A percentile compares a stretch with the other conserved stretches of the same genome.
These are phyloP conservation scores for Lasius fuliginosus DNA, from an alignment of 2,888 invertebrate genomes.

Conservation along the genomic window DNA sequence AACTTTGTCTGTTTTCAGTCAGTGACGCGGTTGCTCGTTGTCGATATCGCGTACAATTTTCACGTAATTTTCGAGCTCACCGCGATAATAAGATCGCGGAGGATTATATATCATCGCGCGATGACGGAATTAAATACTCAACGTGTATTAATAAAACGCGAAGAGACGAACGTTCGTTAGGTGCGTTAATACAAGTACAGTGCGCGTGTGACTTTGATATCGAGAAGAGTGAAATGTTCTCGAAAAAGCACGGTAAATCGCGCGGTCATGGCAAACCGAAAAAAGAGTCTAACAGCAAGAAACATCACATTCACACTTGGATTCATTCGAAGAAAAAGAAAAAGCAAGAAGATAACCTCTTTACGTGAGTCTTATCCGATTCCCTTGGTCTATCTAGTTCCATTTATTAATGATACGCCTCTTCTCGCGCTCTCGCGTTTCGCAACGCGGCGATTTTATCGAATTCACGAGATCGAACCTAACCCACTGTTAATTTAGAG, in stretches of 20 bases:
- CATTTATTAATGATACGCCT: background rate
- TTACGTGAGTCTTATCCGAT: conserved; percentile 32
- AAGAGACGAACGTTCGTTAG: background rate
- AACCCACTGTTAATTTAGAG: background rate
- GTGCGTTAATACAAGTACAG: background rate
- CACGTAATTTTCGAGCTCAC: background rate
- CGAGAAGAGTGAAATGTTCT: background rate
- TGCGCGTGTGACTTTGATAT: background rate
- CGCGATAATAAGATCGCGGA: background rate
- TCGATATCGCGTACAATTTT: conserved; percentile 9
- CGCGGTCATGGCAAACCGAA: conserved; percentile 51
- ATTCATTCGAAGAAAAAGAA: conserved; percentile 65
- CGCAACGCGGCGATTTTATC: background rate
- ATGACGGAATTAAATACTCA: background rate
- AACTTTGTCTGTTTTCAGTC: conserved; percentile 15
- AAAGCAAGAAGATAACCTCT: conserved; percentile 54
- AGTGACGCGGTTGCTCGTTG: background rate
- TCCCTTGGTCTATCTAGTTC: background rate
- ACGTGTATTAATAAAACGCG: background rate
- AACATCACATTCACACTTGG: conserved; percentile 69
- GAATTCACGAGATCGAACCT: background rate
- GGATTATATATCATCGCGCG: conserved; percentile 3
- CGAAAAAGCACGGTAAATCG: conserved; percentile 9
- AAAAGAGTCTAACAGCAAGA: conserved; percentile 67
- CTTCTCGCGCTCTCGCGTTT: background rate